These are phyloP conservation scores for Notolabrus celidotus DNA, from an alignment of 2,797 vertebrate species.

Conservation along the genomic window DNA sequence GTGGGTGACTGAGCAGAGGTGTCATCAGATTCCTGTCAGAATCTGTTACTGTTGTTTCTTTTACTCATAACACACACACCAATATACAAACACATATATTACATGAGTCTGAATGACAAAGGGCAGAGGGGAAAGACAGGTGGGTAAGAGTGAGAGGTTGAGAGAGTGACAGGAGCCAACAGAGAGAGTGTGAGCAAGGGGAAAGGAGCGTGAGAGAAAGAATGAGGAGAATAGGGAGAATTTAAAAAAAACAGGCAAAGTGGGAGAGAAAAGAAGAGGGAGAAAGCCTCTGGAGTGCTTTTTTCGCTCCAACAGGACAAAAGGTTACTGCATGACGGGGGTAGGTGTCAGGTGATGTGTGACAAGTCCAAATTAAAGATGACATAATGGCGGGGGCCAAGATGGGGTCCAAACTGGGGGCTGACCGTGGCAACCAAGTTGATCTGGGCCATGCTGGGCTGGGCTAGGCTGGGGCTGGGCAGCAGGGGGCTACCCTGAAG, in stretches of 20 bases:
- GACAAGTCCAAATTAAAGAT: slow-evolving; percentile 86
- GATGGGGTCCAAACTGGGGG: slow-evolving; percentile 75
- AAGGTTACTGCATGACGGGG: slow-evolving; percentile 83
- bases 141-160: slow-evolving; percentile 47
- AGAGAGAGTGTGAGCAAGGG: slow-evolving; percentile 43
- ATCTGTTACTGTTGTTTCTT: slow-evolving; percentile 37
- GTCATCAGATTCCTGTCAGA: slow-evolving; percentile 61
- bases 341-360: slow-evolving; percentile 87
- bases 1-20: slow-evolving; percentile 57
- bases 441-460: slow-evolving; percentile 73
- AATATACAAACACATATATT: slow-evolving; percentile 17
- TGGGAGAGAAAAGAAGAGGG: slow-evolving; percentile 68
- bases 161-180: slow-evolving; percentile 63
- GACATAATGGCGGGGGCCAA: slow-evolving; percentile 83
- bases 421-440: slow-evolving; percentile 73
- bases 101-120: slow-evolving; percentile 55
- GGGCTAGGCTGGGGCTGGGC: slow-evolving; percentile 74
- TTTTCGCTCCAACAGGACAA: slow-evolving; percentile 80
- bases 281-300: slow-evolving; percentile 72
- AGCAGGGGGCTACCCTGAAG: slow-evolving; percentile 83
- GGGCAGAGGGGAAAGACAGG: slow-evolving; percentile 58
- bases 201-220: slow-evolving; percentile 53
- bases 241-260: slow-evolving; percentile 74
- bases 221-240: slow-evolving; percentile 62
- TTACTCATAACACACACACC: slow-evolving; percentile 18